Base-by-base conservation (phyloP, 2,797 vertebrate genomes). In the Lerista edwardsae region DNA sequence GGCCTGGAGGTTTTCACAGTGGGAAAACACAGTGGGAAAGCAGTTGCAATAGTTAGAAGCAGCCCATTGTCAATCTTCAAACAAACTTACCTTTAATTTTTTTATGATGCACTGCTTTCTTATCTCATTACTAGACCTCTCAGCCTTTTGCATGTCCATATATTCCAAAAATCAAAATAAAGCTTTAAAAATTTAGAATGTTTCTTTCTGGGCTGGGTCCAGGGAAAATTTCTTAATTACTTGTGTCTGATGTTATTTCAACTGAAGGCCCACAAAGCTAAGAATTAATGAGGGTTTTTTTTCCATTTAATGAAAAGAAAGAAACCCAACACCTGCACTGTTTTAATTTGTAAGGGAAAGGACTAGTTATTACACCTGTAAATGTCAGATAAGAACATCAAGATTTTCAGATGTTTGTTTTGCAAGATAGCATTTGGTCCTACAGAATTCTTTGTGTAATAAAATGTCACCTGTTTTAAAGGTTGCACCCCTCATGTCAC, bases 391-490 rank as follows among this genome's bases (percentile, higher is more conserved):
- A 78, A 69, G 21, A 61, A 25, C 59, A 44, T 34, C 1, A 23
- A 79, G 36, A 44, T 61, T 81, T 81, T 73, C 61, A 14, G 10
- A 64, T 73, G 36, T 25, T 64, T 73, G 57, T 44, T 76, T 59
- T 76, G 74, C 68, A 76, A 76, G 59, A 47, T 5, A 34, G 59
- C 47, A 62, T 61, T 72, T 15, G 31, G 39, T 12, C 5, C 61
- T 51, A 72, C 72, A 51, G 36, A 79, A 51, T 36, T 47, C 6
- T 14, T 72, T n/a, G 23, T 62, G 78, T 65, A 72, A 79, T 84
- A 51, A 84, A n/a, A 65, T 73, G 44, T 27, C 19, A 44, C n/a
- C 55, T 36, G 65, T 74, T 29, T 85, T 75, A 59, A 59, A 75
- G 36, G 77, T 31, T 68, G 8, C 36, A 41, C 34, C 73, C 61